Evolutionary conservation across 2,797 vertebrate genomes (phyloP), one percentile per base, ranked within the genome.

Genomic region (Mormyrus hasselquistii): DNA sequence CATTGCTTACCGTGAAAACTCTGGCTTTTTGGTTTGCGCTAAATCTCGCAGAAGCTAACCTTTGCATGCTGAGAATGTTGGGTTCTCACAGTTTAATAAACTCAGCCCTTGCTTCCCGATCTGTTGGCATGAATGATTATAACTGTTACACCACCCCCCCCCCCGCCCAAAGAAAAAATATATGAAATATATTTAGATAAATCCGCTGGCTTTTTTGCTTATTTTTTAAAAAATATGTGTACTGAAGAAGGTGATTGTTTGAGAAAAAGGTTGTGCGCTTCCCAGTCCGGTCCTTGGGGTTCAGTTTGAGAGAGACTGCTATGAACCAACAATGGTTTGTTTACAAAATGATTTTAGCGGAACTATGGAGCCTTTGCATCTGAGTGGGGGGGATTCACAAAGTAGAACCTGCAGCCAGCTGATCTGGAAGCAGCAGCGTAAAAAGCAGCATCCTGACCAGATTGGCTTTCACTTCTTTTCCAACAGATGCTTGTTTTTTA

Each of bases 1-100:
- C 49, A 9, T 34, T 57, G 85, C 86, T 89, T 55, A 90, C 49
- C 88, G 19, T 87, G 52, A 83, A 92, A 88, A 89, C 6, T 2
- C 82, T 41, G 90, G 69, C n/a, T 82, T 91, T 90, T 69, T 59
- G 41, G 59, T 88, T 55, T 44, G 16, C 87, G 2, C 16, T 79
- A 6, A 79, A 19, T 44, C 73, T 44, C 7, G 16, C 41, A 79
- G 38, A 38, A 89, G 88, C 87, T 86, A n/a, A 88, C 83, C 90
- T 59, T 38, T 62, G 14, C 73, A 83, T 55, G 50, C 16, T 57
- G 50, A 47, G 52, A 34, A 34, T 22, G 9, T 10, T 38, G 47
- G 34, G 65, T n/a, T 22, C 73, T 89, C 25, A 90, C 25, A 34
- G 12, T 55, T 57, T 47, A 87, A 55, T 85, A 88, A 50, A 25